A percentile compares a stretch with the other conserved stretches of the same genome.
Conservation (phyloP, 2,113 vertebrate species). For the Tichodroma muraria region DNA sequence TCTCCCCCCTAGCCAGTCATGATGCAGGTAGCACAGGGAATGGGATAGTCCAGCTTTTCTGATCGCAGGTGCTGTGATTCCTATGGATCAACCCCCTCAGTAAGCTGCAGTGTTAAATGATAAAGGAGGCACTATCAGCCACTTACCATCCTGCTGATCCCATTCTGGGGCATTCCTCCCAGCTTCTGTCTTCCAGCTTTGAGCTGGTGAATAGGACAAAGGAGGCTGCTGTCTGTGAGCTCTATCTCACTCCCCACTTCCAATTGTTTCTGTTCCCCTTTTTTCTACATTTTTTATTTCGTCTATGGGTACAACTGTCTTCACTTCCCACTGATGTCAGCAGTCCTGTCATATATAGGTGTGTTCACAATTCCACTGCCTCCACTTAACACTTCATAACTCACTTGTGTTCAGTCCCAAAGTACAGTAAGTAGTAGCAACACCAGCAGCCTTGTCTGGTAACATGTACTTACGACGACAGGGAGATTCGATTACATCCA, state of each 20-base stretch:
- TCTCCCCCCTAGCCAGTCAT: neutral
- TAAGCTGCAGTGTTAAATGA: neutral
- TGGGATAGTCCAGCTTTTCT: neutral
- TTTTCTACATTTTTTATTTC: conserved; percentile 26
- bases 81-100: neutral
- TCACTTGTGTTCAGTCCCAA: conserved; percentile 11
- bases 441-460: conserved; percentile 36
- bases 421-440: conserved; percentile 8
- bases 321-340: conserved; percentile 57
- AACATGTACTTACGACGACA: conserved; percentile 38
- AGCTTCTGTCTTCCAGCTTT: neutral
- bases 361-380: conserved; percentile 42
- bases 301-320: conserved; percentile 49
- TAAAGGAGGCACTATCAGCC: neutral
- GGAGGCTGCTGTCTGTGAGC: neutral
- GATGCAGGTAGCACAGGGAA: neutral
- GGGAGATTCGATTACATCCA: conserved; percentile 50
- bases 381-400: conserved; percentile 52
- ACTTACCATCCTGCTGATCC: neutral
- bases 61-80: neutral
- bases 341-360: conserved; percentile 34
- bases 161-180: neutral
- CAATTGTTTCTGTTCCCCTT: conserved; percentile 8
- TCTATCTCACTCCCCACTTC: neutral
- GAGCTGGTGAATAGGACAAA: neutral